phyloP scores from a whole-genome alignment of 2,113 vertebrate species.

The Polypterus senegalus region DNA sequence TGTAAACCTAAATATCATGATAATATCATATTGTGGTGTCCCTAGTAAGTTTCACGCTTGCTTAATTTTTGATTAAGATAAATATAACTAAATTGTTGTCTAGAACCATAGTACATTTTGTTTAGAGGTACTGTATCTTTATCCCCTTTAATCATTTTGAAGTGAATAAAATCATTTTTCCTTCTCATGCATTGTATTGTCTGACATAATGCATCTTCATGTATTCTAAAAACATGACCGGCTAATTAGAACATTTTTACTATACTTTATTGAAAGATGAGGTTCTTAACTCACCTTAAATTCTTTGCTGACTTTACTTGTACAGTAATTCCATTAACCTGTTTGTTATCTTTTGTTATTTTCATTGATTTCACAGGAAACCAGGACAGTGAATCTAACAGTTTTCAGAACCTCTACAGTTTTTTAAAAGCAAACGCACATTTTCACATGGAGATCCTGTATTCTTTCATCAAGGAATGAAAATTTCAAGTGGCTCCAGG shows the following conservation, averaged over 20 bases:
- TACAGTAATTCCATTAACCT: background rate
- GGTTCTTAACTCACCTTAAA: background rate
- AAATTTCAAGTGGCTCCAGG: too few species aligned
- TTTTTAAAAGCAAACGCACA: conserved; percentile 65
- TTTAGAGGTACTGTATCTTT: too few species aligned
- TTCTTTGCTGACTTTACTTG: background rate
- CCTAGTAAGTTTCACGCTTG: too few species aligned
- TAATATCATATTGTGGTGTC: too few species aligned
- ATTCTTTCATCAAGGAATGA: conserved; percentile 31
- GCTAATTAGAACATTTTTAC: background rate
- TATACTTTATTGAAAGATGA: background rate
- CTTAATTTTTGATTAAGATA: too few species aligned
- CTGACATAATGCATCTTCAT: background rate
- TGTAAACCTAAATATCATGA: too few species aligned
- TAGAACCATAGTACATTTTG: too few species aligned
- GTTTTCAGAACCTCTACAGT: conserved; percentile 56
- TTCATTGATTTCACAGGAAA: conserved; percentile 16
- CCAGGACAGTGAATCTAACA: conserved; percentile 45
- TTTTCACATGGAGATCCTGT: conserved; percentile 74
- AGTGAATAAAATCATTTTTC: too few species aligned
- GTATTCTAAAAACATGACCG: background rate
- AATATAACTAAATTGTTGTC: too few species aligned
- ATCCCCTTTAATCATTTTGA: too few species aligned
- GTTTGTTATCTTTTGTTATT: background rate
- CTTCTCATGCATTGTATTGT: background rate